Percentiles rank a stretch among this genome's conserved stretches.
These are phyloP conservation scores for Ochropleura leucogaster DNA, from an alignment of 2,888 invertebrate species.

Conservation along the genomic window DNA sequence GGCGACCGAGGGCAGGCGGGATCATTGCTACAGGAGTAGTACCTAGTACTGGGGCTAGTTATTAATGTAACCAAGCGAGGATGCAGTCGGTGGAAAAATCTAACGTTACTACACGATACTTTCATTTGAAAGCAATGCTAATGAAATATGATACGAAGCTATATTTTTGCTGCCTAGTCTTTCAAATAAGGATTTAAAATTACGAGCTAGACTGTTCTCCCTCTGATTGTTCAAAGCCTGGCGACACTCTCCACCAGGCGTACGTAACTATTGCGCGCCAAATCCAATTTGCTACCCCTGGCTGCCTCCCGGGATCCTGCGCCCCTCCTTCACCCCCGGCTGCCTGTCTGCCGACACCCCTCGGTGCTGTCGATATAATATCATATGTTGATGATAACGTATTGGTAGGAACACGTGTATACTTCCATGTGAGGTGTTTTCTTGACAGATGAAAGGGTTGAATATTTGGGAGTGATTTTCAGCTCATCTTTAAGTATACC, in stretches of 20 bases:
- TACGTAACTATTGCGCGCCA: slow-evolving; percentile 59
- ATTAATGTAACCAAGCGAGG: neutral
- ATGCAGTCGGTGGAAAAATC: neutral
- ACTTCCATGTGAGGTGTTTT: neutral
- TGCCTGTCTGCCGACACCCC: slow-evolving; percentile 48
- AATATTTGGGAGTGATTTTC: neutral
- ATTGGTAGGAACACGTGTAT: slow-evolving; percentile 26
- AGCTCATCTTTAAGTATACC: neutral
- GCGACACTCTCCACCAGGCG: slow-evolving; percentile 37
- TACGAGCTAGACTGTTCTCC: neutral
- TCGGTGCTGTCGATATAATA: slow-evolving; percentile 33
- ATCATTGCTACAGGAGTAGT: neutral
- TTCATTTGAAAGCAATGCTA: neutral
- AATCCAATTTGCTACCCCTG: slow-evolving; percentile 66
- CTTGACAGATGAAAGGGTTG: neutral
- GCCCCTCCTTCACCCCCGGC: slow-evolving; percentile 19
- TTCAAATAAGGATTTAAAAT: neutral
- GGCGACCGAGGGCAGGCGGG: slow-evolving; percentile 9
- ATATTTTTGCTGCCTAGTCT: neutral
- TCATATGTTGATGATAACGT: slow-evolving; percentile 45
- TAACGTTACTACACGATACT: neutral
- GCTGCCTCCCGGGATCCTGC: slow-evolving; percentile 23
- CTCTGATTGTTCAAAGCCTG: slow-evolving; percentile 47
- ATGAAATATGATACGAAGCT: neutral
- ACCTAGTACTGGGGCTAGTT: no score